Evolutionary conservation across 2,888 invertebrate genomes (phyloP), one percentile per base, ranked within the genome.

Genomic region (Choristoneura rosaceana): DNA sequence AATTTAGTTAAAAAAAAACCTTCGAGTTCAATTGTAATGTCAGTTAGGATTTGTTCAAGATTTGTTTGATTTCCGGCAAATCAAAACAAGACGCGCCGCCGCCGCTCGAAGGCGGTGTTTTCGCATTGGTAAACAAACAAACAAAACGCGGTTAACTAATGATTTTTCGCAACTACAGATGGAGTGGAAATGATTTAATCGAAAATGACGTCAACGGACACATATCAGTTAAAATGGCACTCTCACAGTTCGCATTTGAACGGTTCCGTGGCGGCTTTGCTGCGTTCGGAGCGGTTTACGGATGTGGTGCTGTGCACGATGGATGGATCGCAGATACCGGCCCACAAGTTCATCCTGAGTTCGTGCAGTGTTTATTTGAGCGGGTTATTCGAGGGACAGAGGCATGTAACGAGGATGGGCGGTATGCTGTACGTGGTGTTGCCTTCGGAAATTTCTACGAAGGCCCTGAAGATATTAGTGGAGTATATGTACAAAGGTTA

Each of bases 211-310:
- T 92, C 94, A 75, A 94, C 95, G 82, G 98, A 98, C 89, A 98
- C 97, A 81, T 98, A 97, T 89, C 97, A 98, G 90, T 94, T 98
- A 69, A 98, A 98, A 94, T 98, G 98, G 98, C 97, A 97, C 90
- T 97, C 97, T 78, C 97, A 97, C 94, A 96, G 96, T 82, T 95
- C 96, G 43, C 97, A 97, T 91, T 94, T 98, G 81, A 97, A 97
- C 90, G 96, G 97, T 67, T 97, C 97, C 75, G 96, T 98, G 65
- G 96, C 97, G 74, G 96, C 97, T 17, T 89, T 97, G 82, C 95
- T 96, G 17, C 96, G 97, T 74, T 97, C 97, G 82, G 97, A 97
- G 85, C 95, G 96, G 78, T 98, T 97, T 86, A 96, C 97, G 60
- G 98, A 98, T 87, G 97, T 97, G 70, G 95, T 97, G 74, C 90